These are phyloP conservation scores for Myoxocephalus aenaeus DNA, from an alignment of 2,797 vertebrate species.

Conservation along the genomic window DNA sequence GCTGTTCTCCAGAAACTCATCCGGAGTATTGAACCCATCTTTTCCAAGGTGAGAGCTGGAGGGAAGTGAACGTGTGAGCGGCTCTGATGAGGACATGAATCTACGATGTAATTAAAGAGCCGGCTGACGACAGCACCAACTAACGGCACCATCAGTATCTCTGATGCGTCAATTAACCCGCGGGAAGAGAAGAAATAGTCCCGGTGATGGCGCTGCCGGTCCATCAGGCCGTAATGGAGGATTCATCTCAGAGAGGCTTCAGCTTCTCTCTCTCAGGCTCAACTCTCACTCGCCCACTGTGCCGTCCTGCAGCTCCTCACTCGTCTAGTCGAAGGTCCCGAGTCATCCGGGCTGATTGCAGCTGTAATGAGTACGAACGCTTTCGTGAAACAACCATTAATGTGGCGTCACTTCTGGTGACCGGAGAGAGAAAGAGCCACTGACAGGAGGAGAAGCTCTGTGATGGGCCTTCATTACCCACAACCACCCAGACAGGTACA, in stretches of 20 bases:
- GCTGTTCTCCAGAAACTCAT: conserved; percentile 6
- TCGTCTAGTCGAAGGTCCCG: no score
- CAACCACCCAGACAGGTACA: no score
- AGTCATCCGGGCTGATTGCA: conserved; percentile 68
- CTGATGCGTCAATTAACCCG: conserved; percentile 39
- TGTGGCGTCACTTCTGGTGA: background rate
- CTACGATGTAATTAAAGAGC: conserved; percentile 75
- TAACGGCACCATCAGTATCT: conserved; percentile 61
- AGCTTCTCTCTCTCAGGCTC: background rate
- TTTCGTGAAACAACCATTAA: conserved; percentile 37
- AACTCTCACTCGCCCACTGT: background rate
- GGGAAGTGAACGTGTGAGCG: conserved; percentile 33
- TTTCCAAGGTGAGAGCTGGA: conserved; percentile 39
- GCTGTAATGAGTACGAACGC: conserved; percentile 69
- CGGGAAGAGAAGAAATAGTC: background rate
- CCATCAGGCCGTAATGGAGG: conserved; percentile 6
- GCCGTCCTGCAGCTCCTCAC: conserved; percentile 40
- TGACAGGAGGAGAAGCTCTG: no score
- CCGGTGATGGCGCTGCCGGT: background rate
- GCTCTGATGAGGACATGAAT: conserved; percentile 70
- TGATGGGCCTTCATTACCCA: no score
- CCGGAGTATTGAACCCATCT: conserved; percentile 1
- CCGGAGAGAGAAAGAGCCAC: no score
- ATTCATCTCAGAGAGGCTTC: conserved; percentile 39
- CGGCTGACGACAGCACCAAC: conserved; percentile 34